These are phyloP conservation scores for Cancer borealis DNA, from an alignment of 2,888 invertebrate genomes.

Conservation along the genomic window DNA sequence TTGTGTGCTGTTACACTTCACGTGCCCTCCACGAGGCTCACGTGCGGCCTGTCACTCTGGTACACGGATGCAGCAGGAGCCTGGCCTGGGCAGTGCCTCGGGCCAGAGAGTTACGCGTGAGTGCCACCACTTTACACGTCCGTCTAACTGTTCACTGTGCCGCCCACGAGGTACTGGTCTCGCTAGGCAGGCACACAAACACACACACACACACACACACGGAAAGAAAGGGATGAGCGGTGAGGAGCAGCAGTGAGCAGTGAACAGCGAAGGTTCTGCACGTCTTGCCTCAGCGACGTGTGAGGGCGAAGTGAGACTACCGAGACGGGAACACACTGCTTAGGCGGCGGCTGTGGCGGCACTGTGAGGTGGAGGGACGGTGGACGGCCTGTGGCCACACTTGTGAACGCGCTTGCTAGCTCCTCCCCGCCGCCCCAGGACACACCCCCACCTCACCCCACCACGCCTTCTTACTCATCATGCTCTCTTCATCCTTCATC, in stretches of 20 bases:
- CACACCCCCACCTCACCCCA: not conserved
- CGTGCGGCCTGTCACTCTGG: no score
- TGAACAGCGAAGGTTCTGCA: not conserved
- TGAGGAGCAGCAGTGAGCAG: not conserved
- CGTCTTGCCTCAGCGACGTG: not conserved
- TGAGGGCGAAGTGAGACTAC: not conserved
- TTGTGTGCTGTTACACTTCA: not conserved
- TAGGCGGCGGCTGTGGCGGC: not conserved
- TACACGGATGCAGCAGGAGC: no score
- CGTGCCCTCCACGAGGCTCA: not conserved
- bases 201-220: slow-evolving; percentile 2
- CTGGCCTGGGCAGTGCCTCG: not conserved
- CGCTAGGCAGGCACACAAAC: not conserved
- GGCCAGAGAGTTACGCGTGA: not conserved
- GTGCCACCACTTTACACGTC: not conserved
- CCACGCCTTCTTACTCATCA: not conserved
- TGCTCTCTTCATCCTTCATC: not conserved
- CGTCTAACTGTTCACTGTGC: not conserved
- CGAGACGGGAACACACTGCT: not conserved
- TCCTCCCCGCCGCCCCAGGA: not conserved
- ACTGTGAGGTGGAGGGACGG: not conserved
- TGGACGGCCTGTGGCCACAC: not conserved
- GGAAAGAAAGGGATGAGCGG: not conserved
- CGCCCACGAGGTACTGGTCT: not conserved
- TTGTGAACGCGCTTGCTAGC: not conserved